A percentile compares a stretch with the other conserved stretches of the same genome.
Evolutionary conservation across 2,888 invertebrate genomes (phyloP).

Genomic region (Zele albiditarsus): DNA sequence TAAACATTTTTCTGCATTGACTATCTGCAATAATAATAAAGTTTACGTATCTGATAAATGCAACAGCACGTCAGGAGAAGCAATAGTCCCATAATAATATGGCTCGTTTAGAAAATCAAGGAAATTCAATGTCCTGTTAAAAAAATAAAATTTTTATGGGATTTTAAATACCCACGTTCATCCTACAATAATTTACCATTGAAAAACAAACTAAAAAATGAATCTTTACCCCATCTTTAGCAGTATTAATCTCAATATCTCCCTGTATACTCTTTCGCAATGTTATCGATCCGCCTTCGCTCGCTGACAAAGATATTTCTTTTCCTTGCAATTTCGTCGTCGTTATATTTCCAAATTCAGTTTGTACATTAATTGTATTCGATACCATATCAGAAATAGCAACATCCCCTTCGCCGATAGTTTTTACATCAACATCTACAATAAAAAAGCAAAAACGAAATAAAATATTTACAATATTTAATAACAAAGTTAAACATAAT

Average conservation of each 20-base stretch:
- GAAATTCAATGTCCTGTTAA: too few species aligned
- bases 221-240: slow-evolving; percentile 48
- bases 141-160: too few species aligned
- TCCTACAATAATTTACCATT: too few species aligned
- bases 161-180: too few species aligned
- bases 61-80: too few species aligned
- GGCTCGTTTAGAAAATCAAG: too few species aligned
- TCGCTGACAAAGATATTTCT: slow-evolving; percentile 50
- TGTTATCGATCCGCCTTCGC: slow-evolving; percentile 51
- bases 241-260: slow-evolving; percentile 51
- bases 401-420: slow-evolving; percentile 41
- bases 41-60: too few species aligned
- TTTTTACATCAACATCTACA: slow-evolving; percentile 52
- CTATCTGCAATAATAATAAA: slow-evolving; percentile 39
- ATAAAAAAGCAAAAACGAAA: slow-evolving; percentile 12
- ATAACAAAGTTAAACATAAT: not conserved
- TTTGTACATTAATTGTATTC: slow-evolving; percentile 47
- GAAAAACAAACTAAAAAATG: too few species aligned
- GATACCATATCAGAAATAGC: slow-evolving; percentile 51
- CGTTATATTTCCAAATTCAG: slow-evolving; percentile 50
- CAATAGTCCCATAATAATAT: too few species aligned
- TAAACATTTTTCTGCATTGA: slow-evolving; percentile 53
- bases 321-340: slow-evolving; percentile 51
- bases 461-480: not conserved
- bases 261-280: slow-evolving; percentile 52